Percentiles rank a stretch among this genome's conserved stretches.
phyloP scores from a whole-genome alignment of 1,140 invertebrate species.

The Aphelenchoides fujianensis region DNA sequence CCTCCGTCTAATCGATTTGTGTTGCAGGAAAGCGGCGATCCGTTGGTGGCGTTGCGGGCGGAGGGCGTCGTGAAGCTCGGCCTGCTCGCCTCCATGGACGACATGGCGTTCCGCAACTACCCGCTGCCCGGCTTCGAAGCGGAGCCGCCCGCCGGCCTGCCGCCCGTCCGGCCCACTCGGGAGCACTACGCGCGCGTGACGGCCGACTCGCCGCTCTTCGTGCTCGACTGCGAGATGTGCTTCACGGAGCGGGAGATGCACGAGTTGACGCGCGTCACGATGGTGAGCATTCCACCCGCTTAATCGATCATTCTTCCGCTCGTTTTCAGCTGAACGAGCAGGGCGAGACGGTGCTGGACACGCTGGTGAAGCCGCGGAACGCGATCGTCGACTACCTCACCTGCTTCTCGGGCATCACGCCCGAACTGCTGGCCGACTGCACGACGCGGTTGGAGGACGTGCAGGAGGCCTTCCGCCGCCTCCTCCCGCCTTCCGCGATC shows the following conservation, averaged over 20 bases:
- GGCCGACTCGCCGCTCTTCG: not conserved
- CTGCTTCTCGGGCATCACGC: no score
- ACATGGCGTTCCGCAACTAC: not conserved
- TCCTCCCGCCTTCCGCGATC: conserved; percentile 9
- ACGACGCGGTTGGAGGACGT: conserved; percentile 1
- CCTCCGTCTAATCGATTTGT: no score
- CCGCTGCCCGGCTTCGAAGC: not conserved
- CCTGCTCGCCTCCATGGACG: not conserved
- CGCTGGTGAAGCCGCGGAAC: no score
- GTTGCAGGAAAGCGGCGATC: not conserved
- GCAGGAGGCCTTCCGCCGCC: not conserved
- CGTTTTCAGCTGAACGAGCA: not conserved
- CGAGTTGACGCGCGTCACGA: conserved; percentile 2
- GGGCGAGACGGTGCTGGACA: not conserved
- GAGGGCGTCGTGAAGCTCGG: no score
- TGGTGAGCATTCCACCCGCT: no score
- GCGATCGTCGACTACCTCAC: no score
- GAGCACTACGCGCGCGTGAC: not conserved
- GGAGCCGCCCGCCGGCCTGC: no score
- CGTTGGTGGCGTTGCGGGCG: not conserved
- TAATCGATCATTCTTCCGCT: no score
- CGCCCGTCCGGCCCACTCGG: not conserved
- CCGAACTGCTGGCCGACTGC: not conserved
- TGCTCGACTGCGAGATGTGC: conserved; percentile 16
- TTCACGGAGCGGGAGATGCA: no score